These are phyloP conservation scores for Morone chrysops DNA, from an alignment of 2,113 vertebrate species.

Conservation along the genomic window DNA sequence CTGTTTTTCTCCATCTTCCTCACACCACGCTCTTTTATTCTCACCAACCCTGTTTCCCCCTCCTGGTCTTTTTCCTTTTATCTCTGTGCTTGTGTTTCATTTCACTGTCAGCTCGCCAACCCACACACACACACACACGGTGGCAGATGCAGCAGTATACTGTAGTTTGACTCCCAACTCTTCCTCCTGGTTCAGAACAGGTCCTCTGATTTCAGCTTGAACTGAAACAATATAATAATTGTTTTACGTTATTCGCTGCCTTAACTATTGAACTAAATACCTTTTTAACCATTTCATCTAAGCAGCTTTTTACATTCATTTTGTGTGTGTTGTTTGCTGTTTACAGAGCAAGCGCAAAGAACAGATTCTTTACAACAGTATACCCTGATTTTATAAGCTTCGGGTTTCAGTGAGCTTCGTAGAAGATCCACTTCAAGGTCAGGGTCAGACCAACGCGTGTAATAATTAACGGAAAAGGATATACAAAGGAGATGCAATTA, in stretches of 20 bases:
- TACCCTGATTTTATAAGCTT: background rate
- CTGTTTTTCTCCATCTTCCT: slow-evolving; percentile 27
- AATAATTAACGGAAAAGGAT: slow-evolving; percentile 5
- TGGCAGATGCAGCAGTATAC: background rate
- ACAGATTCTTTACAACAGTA: background rate
- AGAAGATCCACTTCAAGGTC: background rate
- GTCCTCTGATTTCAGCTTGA: slow-evolving; percentile 38
- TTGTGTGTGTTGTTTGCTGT: background rate
- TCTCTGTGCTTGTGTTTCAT: slow-evolving; percentile 39
- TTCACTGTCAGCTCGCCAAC: slow-evolving; percentile 18
- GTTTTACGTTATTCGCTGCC: slow-evolving; percentile 20
- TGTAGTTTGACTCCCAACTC: background rate
- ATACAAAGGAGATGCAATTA: slow-evolving; percentile 7
- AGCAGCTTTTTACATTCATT: background rate
- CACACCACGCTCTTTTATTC: slow-evolving; percentile 11
- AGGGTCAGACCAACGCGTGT: background rate
- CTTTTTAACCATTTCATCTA: slow-evolving; percentile 34
- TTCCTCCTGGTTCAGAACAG: background rate
- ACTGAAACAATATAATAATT: slow-evolving; percentile 17
- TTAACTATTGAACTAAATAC: slow-evolving; percentile 54
- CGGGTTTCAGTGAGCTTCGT: background rate
- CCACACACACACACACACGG: background rate
- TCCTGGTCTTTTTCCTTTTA: slow-evolving; percentile 4
- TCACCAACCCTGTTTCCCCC: slow-evolving; percentile 12
- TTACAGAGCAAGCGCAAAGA: background rate